phyloP scores from a whole-genome alignment of 2,113 vertebrate genomes.

The Murina feae region DNA sequence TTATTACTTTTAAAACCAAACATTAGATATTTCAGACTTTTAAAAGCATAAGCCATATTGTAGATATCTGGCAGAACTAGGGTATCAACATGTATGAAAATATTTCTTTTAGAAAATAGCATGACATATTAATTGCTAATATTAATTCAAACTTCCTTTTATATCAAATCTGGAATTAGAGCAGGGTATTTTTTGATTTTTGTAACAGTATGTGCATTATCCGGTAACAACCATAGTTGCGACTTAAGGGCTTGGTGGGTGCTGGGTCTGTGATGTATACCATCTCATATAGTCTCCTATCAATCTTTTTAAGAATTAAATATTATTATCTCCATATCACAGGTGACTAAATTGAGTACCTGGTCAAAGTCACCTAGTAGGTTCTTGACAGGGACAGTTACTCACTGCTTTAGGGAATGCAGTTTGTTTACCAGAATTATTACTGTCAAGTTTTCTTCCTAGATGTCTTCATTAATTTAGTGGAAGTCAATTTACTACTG shows the following conservation, averaged over 20 bases:
- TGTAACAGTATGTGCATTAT: neutral
- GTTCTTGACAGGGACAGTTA: neutral
- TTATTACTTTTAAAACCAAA: constrained; percentile 44
- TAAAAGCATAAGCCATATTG: constrained; percentile 46
- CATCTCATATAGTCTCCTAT: neutral
- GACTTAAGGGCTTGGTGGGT: neutral
- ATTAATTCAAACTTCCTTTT: constrained; percentile 43
- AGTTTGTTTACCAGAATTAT: neutral
- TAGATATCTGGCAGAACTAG: constrained; percentile 36
- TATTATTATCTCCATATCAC: neutral
- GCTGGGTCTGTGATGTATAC: neutral
- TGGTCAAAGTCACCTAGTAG: neutral
- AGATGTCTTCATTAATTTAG: neutral
- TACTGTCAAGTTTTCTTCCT: neutral
- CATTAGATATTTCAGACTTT: constrained; percentile 45
- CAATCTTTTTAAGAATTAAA: neutral
- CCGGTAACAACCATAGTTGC: neutral
- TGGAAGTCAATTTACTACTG: neutral
- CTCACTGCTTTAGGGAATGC: neutral
- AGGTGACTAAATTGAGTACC: neutral
- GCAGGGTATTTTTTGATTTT: constrained; percentile 35
- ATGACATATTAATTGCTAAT: constrained; percentile 64
- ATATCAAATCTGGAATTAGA: constrained; percentile 53
- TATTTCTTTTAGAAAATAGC: constrained; percentile 36
- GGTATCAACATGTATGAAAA: constrained; percentile 62